A percentile compares a stretch with the other conserved stretches of the same genome.
Evolutionary conservation across 2,888 invertebrate species (phyloP).

Genomic region (Harpagoxenus sublaevis): DNA sequence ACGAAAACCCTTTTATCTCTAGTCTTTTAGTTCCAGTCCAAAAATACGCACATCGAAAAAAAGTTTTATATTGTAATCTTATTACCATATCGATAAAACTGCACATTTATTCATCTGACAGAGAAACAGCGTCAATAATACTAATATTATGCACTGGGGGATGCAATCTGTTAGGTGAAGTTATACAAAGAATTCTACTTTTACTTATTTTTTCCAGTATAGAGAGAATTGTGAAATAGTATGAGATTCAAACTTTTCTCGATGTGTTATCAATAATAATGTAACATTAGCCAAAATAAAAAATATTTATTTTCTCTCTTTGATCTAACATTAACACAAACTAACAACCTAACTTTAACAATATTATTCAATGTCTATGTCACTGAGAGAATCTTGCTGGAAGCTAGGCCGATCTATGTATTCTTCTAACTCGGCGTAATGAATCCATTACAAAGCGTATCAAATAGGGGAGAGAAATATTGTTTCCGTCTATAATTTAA

Average conservation of each 20-base stretch:
- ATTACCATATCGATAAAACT: slow-evolving; percentile 15
- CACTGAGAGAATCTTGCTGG: neutral
- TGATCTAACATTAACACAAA: too few relatives aligned
- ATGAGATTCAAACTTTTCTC: too few relatives aligned
- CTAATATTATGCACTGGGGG: neutral
- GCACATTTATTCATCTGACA: neutral
- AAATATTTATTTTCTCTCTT: too few relatives aligned
- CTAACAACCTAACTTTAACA: neutral
- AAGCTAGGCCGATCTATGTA: neutral
- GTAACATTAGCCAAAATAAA: too few relatives aligned
- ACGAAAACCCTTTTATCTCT: neutral
- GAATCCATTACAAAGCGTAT: neutral
- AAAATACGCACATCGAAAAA: slow-evolving; percentile 42
- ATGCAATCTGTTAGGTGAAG: neutral
- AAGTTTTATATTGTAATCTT: slow-evolving; percentile 17
- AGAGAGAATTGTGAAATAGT: too few relatives aligned
- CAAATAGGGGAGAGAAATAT: neutral
- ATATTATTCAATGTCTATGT: neutral
- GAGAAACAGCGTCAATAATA: slow-evolving; percentile 2
- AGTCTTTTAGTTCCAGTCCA: slow-evolving; percentile 8
- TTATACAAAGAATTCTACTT: neutral
- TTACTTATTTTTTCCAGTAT: neutral
- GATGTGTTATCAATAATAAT: too few relatives aligned
- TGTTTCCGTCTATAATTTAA: neutral
- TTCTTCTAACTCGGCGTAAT: neutral